phyloP scores from a whole-genome alignment of 2,797 vertebrate species.

The Xiphophorus birchmanni region DNA sequence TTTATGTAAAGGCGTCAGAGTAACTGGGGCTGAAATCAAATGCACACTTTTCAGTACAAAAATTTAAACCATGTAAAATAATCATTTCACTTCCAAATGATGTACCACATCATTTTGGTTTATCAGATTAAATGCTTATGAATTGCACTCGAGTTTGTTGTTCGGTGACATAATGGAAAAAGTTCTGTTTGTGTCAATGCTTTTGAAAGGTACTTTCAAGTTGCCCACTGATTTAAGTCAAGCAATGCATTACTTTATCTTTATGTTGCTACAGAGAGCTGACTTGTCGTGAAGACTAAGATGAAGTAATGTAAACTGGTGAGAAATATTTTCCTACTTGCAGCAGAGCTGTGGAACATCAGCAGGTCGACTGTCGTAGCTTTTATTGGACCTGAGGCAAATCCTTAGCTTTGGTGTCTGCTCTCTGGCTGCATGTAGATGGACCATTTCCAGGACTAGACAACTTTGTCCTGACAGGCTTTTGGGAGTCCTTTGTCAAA shows the following conservation, averaged over 20 bases:
- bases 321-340: not conserved
- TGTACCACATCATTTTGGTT: not conserved
- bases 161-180: not conserved
- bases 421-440: not conserved
- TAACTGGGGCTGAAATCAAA: no score
- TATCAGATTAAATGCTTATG: not conserved
- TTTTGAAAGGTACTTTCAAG: not conserved
- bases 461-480: not conserved
- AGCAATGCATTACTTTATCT: not conserved
- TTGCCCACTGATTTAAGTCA: not conserved
- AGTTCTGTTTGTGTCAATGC: not conserved
- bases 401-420: not conserved
- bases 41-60: not conserved
- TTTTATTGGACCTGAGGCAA: not conserved
- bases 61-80: not conserved
- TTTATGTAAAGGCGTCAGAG: not conserved
- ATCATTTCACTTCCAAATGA: not conserved
- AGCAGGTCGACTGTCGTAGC: not conserved
- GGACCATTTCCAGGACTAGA: not conserved
- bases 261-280: not conserved
- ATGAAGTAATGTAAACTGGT: not conserved
- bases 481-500: not conserved
- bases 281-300: not conserved
- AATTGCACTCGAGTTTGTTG: not conserved
- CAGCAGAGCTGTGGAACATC: not conserved